Evolutionary conservation across 2,113 vertebrate genomes (phyloP).

Genomic region (Litocranius walleri): DNA sequence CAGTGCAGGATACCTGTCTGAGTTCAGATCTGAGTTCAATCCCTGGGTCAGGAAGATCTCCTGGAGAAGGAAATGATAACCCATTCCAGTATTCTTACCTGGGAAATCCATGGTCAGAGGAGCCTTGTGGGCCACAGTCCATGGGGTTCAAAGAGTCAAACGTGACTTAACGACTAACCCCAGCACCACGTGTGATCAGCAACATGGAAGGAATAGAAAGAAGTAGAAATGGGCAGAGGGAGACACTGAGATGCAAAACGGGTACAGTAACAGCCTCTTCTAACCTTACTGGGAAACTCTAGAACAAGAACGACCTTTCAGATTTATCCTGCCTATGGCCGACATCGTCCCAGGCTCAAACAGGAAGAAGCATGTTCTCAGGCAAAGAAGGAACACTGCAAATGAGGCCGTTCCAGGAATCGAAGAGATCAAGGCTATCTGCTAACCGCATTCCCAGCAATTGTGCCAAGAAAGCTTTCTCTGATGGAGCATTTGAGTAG

Average conservation of each 20-base stretch:
- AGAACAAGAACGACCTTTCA: neutral
- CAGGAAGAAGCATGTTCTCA: neutral
- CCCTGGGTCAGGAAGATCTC: neutral
- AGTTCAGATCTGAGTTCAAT: neutral
- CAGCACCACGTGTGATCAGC: neutral
- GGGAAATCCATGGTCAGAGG: neutral
- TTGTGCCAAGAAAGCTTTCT: neutral
- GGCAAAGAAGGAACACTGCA: neutral
- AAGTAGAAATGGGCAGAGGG: neutral
- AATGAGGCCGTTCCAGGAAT: neutral
- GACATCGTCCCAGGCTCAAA: neutral
- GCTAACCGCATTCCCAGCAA: neutral
- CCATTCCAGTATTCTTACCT: neutral
- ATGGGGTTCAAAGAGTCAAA: neutral
- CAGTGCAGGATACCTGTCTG: neutral
- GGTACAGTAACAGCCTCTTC: neutral
- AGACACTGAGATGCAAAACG: accelerated
- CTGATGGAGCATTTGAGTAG: neutral
- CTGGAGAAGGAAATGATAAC: neutral
- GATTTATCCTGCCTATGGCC: neutral
- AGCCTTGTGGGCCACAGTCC: neutral
- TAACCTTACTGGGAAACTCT: neutral
- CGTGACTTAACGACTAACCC: neutral
- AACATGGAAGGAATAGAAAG: accelerated
- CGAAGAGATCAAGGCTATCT: neutral